Percentiles rank a stretch among this genome's conserved stretches.
phyloP scores from a whole-genome alignment of 2,888 invertebrate species.

The Patella pellucida region DNA sequence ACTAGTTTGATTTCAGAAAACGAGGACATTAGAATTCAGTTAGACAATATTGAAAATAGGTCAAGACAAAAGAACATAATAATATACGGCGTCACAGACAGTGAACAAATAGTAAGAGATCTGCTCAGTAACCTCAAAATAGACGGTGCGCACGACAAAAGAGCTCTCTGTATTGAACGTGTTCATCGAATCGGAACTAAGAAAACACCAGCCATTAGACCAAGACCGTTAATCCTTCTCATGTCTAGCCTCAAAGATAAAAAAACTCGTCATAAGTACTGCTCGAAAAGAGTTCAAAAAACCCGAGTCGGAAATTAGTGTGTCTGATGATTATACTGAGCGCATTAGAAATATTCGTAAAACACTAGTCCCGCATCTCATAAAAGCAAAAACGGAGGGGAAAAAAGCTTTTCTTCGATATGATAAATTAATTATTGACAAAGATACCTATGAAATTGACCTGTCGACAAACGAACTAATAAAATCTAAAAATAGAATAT shows the following conservation, averaged over 20 bases:
- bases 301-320: neutral
- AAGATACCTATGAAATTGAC: neutral
- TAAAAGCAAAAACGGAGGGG: constrained; percentile 3
- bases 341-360: neutral
- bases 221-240: neutral
- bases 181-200: neutral
- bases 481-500: neutral
- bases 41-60: neutral
- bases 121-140: neutral
- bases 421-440: constrained; percentile 17
- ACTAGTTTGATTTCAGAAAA: constrained; percentile 1
- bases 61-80: constrained; percentile 4
- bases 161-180: neutral
- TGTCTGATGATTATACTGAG: constrained; percentile 10
- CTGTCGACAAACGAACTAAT: neutral
- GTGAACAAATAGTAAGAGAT: neutral
- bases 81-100: neutral
- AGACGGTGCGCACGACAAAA: neutral
- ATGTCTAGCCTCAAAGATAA: neutral
- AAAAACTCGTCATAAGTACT: neutral
- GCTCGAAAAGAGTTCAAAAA: neutral
- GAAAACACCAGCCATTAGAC: neutral
- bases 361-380: constrained; percentile 10
- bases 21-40: neutral
- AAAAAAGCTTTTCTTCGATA: constrained; percentile 12